Conservation (phyloP, 1,140 invertebrate genomes). For the Charaxes varanes region DNA sequence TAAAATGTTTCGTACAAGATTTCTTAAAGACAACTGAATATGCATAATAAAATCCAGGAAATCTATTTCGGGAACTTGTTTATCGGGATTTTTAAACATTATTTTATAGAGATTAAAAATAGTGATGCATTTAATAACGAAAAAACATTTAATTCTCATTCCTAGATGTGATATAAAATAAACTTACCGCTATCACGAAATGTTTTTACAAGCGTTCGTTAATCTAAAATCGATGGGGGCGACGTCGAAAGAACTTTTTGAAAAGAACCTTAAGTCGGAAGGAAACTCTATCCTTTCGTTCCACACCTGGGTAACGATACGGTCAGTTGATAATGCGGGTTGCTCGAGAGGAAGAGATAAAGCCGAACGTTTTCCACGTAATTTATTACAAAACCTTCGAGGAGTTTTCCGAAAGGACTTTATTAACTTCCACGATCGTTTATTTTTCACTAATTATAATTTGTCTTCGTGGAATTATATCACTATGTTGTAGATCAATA, state of each 20-base stretch:
- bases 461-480: neutral
- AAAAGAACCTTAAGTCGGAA: constrained; percentile 61
- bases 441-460: constrained; percentile 4
- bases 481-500: no score
- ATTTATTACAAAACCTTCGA: constrained; percentile 21
- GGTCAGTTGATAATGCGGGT: constrained; percentile 47
- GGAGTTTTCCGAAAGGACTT: constrained; percentile 14
- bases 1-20: no score
- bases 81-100: no score
- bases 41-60: no score
- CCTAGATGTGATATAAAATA: constrained; percentile 29
- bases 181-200: constrained; percentile 67
- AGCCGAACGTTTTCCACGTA: constrained; percentile 24
- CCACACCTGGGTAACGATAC: constrained; percentile 62
- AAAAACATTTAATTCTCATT: constrained; percentile 6
- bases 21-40: no score
- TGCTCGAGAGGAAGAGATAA: constrained; percentile 43
- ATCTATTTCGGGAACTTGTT: no score
- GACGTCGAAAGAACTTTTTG: constrained; percentile 60
- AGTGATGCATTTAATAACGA: neutral
- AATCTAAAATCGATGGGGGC: constrained; percentile 71
- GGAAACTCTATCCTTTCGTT: constrained; percentile 55
- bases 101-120: no score
- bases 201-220: constrained; percentile 63
- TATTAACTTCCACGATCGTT: constrained; percentile 2